A percentile compares a stretch with the other conserved stretches of the same genome.
Evolutionary conservation across 2,113 vertebrate species (phyloP).

Genomic region (Eudyptes chrysolophus): DNA sequence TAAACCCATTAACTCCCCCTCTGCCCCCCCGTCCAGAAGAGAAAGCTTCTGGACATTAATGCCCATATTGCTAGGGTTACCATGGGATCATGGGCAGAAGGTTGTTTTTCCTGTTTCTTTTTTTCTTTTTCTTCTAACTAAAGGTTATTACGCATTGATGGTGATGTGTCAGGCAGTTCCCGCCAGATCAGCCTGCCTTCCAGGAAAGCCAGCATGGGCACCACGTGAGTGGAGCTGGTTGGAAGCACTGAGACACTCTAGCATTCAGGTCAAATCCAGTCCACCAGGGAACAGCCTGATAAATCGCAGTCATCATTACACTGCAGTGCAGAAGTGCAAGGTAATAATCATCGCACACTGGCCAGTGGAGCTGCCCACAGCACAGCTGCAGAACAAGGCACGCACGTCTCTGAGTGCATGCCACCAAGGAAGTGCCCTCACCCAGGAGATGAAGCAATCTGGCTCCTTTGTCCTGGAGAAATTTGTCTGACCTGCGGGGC

Average conservation of each 20-base stretch:
- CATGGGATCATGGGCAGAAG: not conserved
- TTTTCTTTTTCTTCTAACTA: not conserved
- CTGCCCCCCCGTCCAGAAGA: not conserved
- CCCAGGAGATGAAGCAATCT: not conserved
- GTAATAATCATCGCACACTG: not conserved
- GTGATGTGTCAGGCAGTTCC: not conserved
- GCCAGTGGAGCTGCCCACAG: not conserved
- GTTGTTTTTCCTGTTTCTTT: not conserved
- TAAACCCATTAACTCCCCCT: constrained; percentile 72
- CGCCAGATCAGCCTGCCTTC: constrained; percentile 18
- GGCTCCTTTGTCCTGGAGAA: not conserved
- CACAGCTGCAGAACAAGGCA: not conserved
- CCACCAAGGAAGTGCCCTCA: not conserved
- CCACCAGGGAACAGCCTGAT: constrained; percentile 27
- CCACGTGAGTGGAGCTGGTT: not conserved
- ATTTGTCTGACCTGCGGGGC: accelerated
- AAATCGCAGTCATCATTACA: constrained; percentile 24
- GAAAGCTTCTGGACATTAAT: constrained; percentile 64
- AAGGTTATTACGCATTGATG: not conserved
- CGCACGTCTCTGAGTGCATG: accelerated
- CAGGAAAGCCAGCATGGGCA: constrained; percentile 7
- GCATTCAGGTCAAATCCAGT: constrained; percentile 31
- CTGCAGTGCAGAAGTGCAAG: constrained; percentile 3
- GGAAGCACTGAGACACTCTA: not conserved
- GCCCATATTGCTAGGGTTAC: constrained; percentile 50